Base-by-base conservation (phyloP, 2,888 invertebrate species). In the Lasioglossum pauxillum region DNA sequence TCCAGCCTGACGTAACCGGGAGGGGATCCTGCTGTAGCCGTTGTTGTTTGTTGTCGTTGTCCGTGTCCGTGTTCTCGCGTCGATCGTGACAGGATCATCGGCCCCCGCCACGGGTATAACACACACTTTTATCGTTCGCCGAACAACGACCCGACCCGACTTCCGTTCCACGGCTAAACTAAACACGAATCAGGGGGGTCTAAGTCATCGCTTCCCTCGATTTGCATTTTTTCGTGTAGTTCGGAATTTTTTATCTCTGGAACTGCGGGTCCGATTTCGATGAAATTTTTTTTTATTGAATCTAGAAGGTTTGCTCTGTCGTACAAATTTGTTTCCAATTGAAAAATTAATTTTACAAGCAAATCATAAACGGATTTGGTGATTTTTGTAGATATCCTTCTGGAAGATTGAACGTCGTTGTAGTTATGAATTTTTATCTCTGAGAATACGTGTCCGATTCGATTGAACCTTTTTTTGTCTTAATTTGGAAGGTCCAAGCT, bases 1-100 rank as follows among this genome's bases (percentile, higher is more conserved):
- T 16, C 14, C 16, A 16, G 41, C 23, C 10, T 75, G 75, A 75
- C 75, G 75, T 75, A 75, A 75, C 75, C 35, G 69, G 35, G 67
- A 67, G 67, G 35, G 35, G 35, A 35, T 23, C 69, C 69, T 69
- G n/a, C 60, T 60, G 60, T 14, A 27, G 53, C 53, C 53, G 53
- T n/a, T 53, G 53, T 53, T 53, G 53, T 10, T 53, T 53, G 53
- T 53, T 60, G 60, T 27, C 60, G 57, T 57, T 12, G 57, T 31
- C 64, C 7, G 19, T 35, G 60, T 60, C 44, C 12, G 31, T 69
- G 67, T 35, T 10, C 67, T 69, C 31, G 69, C 35, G 35, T 23
- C 69, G 69, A 69, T 69, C 69, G 38, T 69, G 69, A 69, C 38
- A 38, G 31, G 23, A 35, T 35, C 23, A 38, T 69, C 35, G 69